phyloP scores from a whole-genome alignment of 2,797 vertebrate species.

The Sebastes minor region DNA sequence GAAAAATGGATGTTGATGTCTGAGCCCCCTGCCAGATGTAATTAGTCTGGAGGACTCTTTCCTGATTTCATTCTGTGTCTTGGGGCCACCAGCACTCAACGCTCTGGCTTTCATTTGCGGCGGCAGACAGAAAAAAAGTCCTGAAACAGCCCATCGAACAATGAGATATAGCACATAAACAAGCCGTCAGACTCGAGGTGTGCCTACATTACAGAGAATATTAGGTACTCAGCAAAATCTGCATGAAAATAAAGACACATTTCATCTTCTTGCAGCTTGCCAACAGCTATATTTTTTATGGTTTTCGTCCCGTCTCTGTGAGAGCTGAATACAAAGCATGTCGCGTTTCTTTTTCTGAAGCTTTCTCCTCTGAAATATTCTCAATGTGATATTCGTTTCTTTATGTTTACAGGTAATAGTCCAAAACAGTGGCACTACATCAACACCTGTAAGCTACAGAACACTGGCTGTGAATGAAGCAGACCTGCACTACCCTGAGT shows the following conservation, averaged over 20 bases:
- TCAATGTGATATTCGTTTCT: not conserved
- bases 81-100: constrained; percentile 17
- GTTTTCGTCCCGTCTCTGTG: not conserved
- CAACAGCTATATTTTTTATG: not conserved
- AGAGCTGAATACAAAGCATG: constrained; percentile 24
- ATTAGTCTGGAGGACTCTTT: constrained; percentile 16
- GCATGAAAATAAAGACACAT: constrained; percentile 17
- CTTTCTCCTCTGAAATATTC: not conserved
- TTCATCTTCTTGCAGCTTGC: constrained; percentile 12
- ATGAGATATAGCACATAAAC: constrained; percentile 24
- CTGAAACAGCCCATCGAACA: not conserved
- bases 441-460: not conserved
- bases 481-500: not conserved
- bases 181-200: not conserved
- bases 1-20: constrained; percentile 19
- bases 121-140: not conserved
- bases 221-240: constrained; percentile 13
- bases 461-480: not conserved
- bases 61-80: constrained; percentile 26
- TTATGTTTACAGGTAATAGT: not conserved
- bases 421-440: not conserved
- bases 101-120: constrained; percentile 16
- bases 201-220: constrained; percentile 22
- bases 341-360: not conserved
- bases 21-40: constrained; percentile 21